A percentile compares a stretch with the other conserved stretches of the same genome.
These are phyloP conservation scores for Tadarida brasiliensis DNA, from an alignment of 2,797 vertebrate genomes.

Conservation along the genomic window DNA sequence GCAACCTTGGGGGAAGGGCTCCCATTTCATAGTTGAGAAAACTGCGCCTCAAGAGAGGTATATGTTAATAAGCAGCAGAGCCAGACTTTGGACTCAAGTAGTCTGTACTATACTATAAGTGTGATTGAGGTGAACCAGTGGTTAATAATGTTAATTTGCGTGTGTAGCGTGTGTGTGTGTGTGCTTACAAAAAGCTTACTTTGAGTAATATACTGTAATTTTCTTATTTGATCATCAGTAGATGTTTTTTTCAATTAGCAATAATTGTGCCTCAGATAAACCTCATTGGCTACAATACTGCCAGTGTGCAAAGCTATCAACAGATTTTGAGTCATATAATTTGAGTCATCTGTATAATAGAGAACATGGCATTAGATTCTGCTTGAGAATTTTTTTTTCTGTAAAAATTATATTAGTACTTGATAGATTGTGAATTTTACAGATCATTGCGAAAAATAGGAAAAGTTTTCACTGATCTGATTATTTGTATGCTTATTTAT, in stretches of 20 bases:
- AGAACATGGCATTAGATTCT: neutral
- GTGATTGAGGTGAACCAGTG: neutral
- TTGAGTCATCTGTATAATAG: neutral
- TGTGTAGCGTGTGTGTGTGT: neutral
- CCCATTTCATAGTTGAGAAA: slow-evolving; percentile 22
- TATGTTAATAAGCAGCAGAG: neutral
- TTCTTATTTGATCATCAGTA: neutral
- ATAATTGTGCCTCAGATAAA: neutral
- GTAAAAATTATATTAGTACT: slow-evolving; percentile 35
- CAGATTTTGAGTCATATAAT: slow-evolving; percentile 34
- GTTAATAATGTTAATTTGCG: neutral
- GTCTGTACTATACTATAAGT: neutral
- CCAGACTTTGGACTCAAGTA: slow-evolving; percentile 12
- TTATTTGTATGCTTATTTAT: slow-evolving; percentile 36
- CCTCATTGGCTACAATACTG: neutral
- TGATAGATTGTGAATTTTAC: slow-evolving; percentile 22
- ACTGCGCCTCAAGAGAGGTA: neutral
- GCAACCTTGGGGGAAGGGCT: neutral
- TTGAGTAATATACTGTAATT: slow-evolving; percentile 40
- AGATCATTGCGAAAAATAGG: slow-evolving; percentile 45
- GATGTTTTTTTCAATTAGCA: neutral
- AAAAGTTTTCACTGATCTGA: slow-evolving; percentile 36
- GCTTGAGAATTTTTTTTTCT: neutral
- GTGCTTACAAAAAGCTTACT: slow-evolving; percentile 5
- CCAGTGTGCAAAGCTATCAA: neutral